Conservation (phyloP, 2,888 invertebrate genomes). For the Ferdinandea cuprea region DNA sequence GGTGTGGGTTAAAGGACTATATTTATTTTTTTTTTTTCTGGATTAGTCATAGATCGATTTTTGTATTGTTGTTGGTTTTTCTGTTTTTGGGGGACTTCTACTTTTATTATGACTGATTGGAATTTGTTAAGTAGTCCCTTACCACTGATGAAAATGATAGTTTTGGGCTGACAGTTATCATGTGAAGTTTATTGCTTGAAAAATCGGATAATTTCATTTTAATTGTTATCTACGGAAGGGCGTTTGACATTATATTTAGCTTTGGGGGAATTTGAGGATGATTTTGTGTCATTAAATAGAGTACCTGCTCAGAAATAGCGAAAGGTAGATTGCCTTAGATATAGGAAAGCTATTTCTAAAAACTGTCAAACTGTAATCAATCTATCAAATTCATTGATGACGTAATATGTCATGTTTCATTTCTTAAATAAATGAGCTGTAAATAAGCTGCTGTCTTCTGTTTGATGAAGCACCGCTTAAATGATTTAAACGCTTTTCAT, state of each 20-base stretch:
- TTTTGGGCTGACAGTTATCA: conserved; percentile 1
- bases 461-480: too few relatives aligned
- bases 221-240: conserved; percentile 44
- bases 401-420: too few relatives aligned
- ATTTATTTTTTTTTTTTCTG: conserved; percentile 34
- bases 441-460: too few relatives aligned
- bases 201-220: conserved; percentile 57
- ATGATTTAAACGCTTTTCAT: too few relatives aligned
- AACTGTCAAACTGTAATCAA: neutral
- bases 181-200: conserved; percentile 4
- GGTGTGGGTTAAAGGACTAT: conserved; percentile 67
- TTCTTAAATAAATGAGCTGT: too few relatives aligned
- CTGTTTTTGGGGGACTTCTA: conserved; percentile 15
- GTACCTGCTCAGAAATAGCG: conserved; percentile 1
- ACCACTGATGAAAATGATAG: conserved; percentile 15
- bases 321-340: neutral
- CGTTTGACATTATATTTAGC: conserved; percentile 11
- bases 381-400: too few relatives aligned
- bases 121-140: neutral
- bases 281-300: conserved; percentile 60
- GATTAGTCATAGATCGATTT: conserved; percentile 70
- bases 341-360: neutral
- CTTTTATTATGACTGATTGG: conserved; percentile 32
- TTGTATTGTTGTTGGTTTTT: conserved; percentile 15
- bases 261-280: conserved; percentile 13